These are phyloP conservation scores for Leuctra nigra DNA, from an alignment of 2,888 invertebrate genomes.

Conservation along the genomic window DNA sequence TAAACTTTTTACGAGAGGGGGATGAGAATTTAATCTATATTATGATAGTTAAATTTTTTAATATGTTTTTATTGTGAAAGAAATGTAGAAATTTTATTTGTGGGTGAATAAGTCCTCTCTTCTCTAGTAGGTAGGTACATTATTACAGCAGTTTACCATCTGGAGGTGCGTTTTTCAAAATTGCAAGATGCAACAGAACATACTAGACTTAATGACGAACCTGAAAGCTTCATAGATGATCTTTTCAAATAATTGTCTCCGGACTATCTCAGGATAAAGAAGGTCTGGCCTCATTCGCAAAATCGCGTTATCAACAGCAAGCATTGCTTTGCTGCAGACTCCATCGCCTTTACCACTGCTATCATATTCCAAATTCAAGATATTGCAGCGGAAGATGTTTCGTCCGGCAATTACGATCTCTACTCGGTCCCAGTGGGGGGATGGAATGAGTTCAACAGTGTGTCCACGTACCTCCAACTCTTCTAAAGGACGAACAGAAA, in stretches of 20 bases:
- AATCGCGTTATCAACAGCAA: slow-evolving; percentile 34
- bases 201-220: background rate
- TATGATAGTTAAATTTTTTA: too few species aligned
- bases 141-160: too few species aligned
- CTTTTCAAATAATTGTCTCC: background rate
- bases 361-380: slow-evolving; percentile 36
- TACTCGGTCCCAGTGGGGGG: slow-evolving; percentile 35
- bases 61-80: background rate
- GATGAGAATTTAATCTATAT: too few species aligned
- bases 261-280: slow-evolving; percentile 8
- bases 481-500: too few species aligned
- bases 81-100: background rate
- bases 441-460: slow-evolving; percentile 34
- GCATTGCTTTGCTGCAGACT: slow-evolving; percentile 33
- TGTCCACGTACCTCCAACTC: slow-evolving; percentile 30
- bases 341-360: slow-evolving; percentile 35
- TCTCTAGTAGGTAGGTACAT: background rate
- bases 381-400: slow-evolving; percentile 36
- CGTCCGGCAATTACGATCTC: slow-evolving; percentile 35
- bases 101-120: background rate
- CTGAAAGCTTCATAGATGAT: background rate
- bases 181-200: too few species aligned
- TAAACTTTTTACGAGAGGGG: too few species aligned
- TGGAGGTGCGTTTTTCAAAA: background rate
- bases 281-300: slow-evolving; percentile 7